Percentiles rank a stretch among this genome's conserved stretches.
Evolutionary conservation across 2,797 vertebrate genomes (phyloP).

Genomic region (Myotis pilosus): DNA sequence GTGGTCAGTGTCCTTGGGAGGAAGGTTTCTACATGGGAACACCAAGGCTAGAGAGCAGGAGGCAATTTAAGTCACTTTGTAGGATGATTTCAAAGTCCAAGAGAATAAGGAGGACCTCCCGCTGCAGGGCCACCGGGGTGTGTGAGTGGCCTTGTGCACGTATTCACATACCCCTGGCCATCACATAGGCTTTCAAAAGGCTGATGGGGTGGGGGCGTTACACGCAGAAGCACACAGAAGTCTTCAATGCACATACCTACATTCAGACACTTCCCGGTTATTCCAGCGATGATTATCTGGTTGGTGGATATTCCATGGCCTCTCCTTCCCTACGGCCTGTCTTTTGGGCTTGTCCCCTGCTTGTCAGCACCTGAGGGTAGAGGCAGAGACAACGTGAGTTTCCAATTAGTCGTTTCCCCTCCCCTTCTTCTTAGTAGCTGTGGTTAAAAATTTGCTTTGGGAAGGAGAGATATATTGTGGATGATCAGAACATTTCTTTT

Average conservation of each 20-base stretch:
- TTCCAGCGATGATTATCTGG: constrained; percentile 40
- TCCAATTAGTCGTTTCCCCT: not conserved
- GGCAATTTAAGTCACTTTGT: not conserved
- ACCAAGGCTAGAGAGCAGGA: not conserved
- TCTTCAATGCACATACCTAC: constrained; percentile 60
- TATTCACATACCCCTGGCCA: fast-evolving
- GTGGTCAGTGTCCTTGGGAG: not conserved
- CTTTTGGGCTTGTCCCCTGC: not conserved
- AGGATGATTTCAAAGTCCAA: not conserved
- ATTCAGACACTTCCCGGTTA: constrained; percentile 61
- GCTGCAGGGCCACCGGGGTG: not conserved
- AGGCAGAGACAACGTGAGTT: constrained; percentile 10
- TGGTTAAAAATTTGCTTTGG: not conserved
- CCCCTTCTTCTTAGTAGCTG: not conserved
- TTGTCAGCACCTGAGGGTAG: constrained; percentile 27
- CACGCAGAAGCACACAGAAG: not conserved
- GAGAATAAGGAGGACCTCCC: not conserved
- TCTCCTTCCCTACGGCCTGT: not conserved
- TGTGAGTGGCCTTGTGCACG: not conserved
- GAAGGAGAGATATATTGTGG: not conserved
- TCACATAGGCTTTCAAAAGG: not conserved
- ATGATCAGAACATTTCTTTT: not conserved
- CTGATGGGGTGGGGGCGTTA: not conserved
- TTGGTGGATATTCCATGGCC: constrained; percentile 53
- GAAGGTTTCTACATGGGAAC: not conserved